These are phyloP conservation scores for Engraulis encrasicolus DNA, from an alignment of 2,113 vertebrate species.

Conservation along the genomic window DNA sequence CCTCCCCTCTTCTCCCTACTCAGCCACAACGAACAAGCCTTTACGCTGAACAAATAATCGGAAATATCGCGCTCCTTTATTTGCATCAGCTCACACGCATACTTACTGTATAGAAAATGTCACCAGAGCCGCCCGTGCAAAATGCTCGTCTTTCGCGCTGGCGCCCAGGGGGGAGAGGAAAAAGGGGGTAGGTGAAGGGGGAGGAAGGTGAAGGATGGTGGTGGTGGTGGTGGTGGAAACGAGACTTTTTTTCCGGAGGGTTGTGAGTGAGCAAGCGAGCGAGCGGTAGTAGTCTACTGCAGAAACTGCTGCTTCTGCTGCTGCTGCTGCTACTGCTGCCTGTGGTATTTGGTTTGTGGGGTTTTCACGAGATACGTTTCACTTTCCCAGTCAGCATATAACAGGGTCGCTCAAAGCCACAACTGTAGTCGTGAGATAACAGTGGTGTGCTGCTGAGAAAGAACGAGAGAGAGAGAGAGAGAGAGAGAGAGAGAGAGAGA, in stretches of 20 bases:
- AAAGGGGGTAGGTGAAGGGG: not conserved
- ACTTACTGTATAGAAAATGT: not conserved
- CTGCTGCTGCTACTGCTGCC: conserved; percentile 66
- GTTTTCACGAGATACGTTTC: conserved; percentile 70
- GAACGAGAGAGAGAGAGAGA: conserved; percentile 32
- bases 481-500: conserved; percentile 23
- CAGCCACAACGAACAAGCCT: not conserved
- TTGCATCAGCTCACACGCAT: not conserved
- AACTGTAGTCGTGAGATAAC: conserved; percentile 69
- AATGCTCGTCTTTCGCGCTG: not conserved
- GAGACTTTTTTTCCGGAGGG: not conserved
- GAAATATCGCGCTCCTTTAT: not conserved
- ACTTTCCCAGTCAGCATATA: conserved; percentile 72
- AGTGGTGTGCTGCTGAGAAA: conserved; percentile 26
- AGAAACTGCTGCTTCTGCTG: conserved; percentile 20
- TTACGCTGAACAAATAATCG: not conserved
- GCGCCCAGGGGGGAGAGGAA: conserved; percentile 14
- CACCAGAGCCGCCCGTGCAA: not conserved
- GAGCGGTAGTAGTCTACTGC: conserved; percentile 10
- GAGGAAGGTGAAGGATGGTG: not conserved
- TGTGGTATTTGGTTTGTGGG: conserved; percentile 78
- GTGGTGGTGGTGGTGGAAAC: not conserved
- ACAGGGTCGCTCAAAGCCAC: conserved; percentile 70
- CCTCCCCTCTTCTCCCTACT: no score
- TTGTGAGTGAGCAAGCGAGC: conserved; percentile 9